Base-by-base conservation (phyloP, 2,888 invertebrate species). In the Mesorhabditis sp. region DNA sequence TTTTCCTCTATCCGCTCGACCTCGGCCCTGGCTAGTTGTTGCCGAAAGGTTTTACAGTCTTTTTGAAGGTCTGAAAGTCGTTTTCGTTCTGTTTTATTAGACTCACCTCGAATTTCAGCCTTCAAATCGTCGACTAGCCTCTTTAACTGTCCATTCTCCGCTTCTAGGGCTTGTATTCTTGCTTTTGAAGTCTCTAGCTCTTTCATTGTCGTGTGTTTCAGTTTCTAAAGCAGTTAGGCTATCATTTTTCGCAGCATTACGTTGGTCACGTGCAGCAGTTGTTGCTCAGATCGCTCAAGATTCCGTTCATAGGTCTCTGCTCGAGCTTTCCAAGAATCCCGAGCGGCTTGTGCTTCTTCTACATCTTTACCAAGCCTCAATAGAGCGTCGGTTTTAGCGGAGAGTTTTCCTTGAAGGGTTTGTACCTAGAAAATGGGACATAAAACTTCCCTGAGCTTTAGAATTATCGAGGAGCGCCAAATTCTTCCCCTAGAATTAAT, bases 11-110 rank as follows among this genome's bases (percentile, higher is more conserved):
- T 45, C 13, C 7, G 4, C 42, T 65, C 13, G 5, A 68, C 79
- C 70, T 79, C 77, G 62, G 70, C 72, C 61, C 71, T 73, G 0
- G 79, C 79, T 62, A 79, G 75, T n/a, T 75, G 74, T 44, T 78
- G 77, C 5, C 79, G 70, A 58, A 77, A 77, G 0, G 73, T 75
- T 72, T 78, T 79, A 70, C 79, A 79, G 64, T 79, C 79, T 62
- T 78, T 77, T 45, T 75, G 73, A 44, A 78, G 72, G 66, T 79
- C 79, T 0, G 41, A 62, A 62, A 62, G n/a, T 62, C 41, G 41
- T 7, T 62, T 62, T 62, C 6, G 10, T 62, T 62, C 63, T n/a
- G 13, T 7, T 62, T 7, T 7, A 13, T 15, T 28, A 13, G 6
- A 62, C 63, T 15, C 63, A 62, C 63, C 63, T 62, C 63, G 7